Evolutionary conservation across 2,797 vertebrate species (phyloP).

Genomic region (Salarias fasciatus): DNA sequence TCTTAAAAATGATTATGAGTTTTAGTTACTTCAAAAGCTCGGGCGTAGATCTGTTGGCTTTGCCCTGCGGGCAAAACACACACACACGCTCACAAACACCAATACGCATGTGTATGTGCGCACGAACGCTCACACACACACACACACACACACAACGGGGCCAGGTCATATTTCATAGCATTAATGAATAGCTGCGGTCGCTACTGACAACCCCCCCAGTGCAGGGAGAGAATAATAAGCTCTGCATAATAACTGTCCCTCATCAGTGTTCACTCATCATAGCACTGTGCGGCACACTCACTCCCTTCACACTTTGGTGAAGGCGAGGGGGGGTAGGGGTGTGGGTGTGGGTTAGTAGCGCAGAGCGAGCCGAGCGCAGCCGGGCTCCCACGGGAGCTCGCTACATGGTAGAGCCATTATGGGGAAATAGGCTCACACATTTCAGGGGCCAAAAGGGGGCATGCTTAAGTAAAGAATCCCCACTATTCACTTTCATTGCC

Average conservation of each 20-base stretch:
- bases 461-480: slow-evolving; percentile 77
- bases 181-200: slow-evolving; percentile 73
- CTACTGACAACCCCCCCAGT: slow-evolving; percentile 56
- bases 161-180: slow-evolving; percentile 70
- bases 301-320: slow-evolving; percentile 36
- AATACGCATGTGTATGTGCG: too few species aligned
- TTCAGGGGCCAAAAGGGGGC: slow-evolving; percentile 77
- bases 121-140: too few species aligned
- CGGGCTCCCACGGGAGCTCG: slow-evolving; percentile 65
- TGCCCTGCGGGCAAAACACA: slow-evolving; percentile 48
- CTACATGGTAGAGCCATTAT: slow-evolving; percentile 75
- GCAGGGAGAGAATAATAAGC: slow-evolving; percentile 69
- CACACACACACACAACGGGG: slow-evolving; percentile 18
- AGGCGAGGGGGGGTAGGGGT: slow-evolving; percentile 33
- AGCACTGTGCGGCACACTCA: slow-evolving; percentile 25
- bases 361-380: slow-evolving; percentile 39
- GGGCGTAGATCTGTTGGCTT: slow-evolving; percentile 26
- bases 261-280: slow-evolving; percentile 72
- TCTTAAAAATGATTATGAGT: slow-evolving; percentile 39
- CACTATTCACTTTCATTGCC: slow-evolving; percentile 66
- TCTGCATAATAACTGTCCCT: slow-evolving; percentile 77
- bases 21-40: slow-evolving; percentile 35
- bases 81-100: neutral
- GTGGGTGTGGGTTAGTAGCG: slow-evolving; percentile 50
- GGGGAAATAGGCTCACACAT: slow-evolving; percentile 69